phyloP scores from a whole-genome alignment of 2,797 vertebrate genomes.

The Aplochiton taeniatus region DNA sequence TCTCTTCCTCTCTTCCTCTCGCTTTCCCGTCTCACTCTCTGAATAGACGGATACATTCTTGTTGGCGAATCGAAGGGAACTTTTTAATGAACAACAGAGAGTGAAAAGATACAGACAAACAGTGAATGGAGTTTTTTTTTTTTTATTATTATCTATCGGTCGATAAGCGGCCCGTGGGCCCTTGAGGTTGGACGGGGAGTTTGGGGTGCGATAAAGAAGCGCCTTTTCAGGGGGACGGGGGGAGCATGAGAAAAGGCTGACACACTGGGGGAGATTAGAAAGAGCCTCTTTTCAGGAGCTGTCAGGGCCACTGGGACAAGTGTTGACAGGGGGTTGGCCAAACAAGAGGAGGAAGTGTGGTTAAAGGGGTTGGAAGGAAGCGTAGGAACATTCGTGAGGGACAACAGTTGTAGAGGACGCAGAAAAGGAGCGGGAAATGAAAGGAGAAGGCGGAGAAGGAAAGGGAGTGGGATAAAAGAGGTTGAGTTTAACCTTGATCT shows the following conservation, averaged over 20 bases:
- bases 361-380: too few species aligned
- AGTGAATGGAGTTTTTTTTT: neutral
- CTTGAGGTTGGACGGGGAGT: constrained; percentile 55
- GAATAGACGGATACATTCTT: constrained; percentile 69
- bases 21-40: constrained; percentile 38
- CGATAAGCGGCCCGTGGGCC: constrained; percentile 64
- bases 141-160: constrained; percentile 71
- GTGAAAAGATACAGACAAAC: constrained; percentile 46
- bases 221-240: constrained; percentile 67
- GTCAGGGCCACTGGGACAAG: constrained; percentile 58
- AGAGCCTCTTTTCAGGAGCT: constrained; percentile 60
- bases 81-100: constrained; percentile 73
- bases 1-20: constrained; percentile 20
- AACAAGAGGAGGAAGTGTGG: too few species aligned
- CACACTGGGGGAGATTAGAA: constrained; percentile 68
- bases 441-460: too few species aligned
- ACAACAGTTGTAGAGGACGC: neutral
- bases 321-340: constrained; percentile 38
- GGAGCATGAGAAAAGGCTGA: constrained; percentile 51
- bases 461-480: too few species aligned
- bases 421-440: constrained; percentile 27
- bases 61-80: constrained; percentile 65
- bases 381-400: too few species aligned
- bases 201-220: constrained; percentile 70
- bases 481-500: too few species aligned